Evolutionary conservation across 2,888 invertebrate genomes (phyloP).

Genomic region (Baronia brevicornis): DNA sequence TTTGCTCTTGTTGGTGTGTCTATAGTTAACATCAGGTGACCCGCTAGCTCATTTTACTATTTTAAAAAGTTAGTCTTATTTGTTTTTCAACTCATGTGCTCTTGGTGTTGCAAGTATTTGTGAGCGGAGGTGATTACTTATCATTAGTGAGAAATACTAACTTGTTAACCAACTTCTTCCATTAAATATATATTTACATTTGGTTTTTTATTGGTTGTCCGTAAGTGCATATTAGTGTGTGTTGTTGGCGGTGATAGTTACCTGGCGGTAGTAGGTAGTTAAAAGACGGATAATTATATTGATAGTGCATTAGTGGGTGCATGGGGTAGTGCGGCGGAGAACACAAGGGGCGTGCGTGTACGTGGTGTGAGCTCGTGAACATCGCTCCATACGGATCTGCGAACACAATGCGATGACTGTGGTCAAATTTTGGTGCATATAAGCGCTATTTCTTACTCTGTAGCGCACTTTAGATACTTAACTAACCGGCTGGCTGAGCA

Average conservation of each 20-base stretch:
- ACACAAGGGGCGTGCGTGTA: slow-evolving; percentile 65
- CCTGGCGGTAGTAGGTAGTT: slow-evolving; percentile 69
- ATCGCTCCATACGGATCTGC: slow-evolving; percentile 66
- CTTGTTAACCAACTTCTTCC: no score
- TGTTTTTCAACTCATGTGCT: no score
- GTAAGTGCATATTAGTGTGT: background rate
- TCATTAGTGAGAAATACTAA: no score
- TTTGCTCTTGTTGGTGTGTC: no score
- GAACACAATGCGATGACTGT: slow-evolving; percentile 49
- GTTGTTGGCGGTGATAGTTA: slow-evolving; percentile 34
- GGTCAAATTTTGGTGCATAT: slow-evolving; percentile 46
- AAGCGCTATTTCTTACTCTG: slow-evolving; percentile 64
- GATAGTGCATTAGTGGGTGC: slow-evolving; percentile 69
- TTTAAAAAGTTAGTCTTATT: no score
- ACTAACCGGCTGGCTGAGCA: slow-evolving; percentile 75
- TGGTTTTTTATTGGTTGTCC: no score
- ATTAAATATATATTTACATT: no score
- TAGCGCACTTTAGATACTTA: slow-evolving; percentile 72
- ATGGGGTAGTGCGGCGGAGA: slow-evolving; percentile 69
- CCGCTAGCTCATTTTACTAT: no score
- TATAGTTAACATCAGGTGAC: no score
- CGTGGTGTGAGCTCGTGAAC: slow-evolving; percentile 61
- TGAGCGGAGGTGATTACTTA: no score
- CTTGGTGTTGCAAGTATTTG: no score
- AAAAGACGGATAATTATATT: slow-evolving; percentile 66